These are phyloP conservation scores for Apotomis betuletana DNA, from an alignment of 2,888 invertebrate genomes.

Conservation along the genomic window DNA sequence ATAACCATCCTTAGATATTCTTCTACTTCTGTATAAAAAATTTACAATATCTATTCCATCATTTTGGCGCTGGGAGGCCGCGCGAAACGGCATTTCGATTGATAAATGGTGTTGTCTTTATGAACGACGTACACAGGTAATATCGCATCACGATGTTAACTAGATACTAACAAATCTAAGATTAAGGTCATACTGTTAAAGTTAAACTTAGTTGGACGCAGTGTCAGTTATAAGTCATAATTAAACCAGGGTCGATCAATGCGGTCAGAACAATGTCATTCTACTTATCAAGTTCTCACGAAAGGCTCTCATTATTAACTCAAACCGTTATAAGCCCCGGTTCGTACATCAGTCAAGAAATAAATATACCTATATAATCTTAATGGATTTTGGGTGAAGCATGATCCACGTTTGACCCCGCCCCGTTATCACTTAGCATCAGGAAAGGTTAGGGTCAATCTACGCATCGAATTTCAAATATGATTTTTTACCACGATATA, in stretches of 20 bases:
- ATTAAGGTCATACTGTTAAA: background rate
- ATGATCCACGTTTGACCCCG: background rate
- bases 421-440: background rate
- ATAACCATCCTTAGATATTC: no score
- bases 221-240: conserved; percentile 8
- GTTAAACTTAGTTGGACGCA: background rate
- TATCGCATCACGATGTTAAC: no score
- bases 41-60: no score
- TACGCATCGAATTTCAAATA: no score
- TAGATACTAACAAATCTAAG: background rate
- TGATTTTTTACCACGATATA: background rate
- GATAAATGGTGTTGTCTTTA: no score
- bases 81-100: no score
- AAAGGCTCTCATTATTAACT: conserved; percentile 16
- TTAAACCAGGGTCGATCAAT: background rate
- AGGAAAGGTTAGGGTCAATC: background rate
- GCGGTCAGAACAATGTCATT: conserved; percentile 9
- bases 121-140: no score
- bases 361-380: background rate
- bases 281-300: conserved; percentile 12
- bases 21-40: no score
- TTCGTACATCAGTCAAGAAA: background rate
- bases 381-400: background rate
- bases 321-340: conserved; percentile 6
- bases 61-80: no score